Percentiles rank a stretch among this genome's conserved stretches.
Evolutionary conservation across 1,140 invertebrate species (phyloP).

Genomic region (Caenorhabditis briggsae): DNA sequence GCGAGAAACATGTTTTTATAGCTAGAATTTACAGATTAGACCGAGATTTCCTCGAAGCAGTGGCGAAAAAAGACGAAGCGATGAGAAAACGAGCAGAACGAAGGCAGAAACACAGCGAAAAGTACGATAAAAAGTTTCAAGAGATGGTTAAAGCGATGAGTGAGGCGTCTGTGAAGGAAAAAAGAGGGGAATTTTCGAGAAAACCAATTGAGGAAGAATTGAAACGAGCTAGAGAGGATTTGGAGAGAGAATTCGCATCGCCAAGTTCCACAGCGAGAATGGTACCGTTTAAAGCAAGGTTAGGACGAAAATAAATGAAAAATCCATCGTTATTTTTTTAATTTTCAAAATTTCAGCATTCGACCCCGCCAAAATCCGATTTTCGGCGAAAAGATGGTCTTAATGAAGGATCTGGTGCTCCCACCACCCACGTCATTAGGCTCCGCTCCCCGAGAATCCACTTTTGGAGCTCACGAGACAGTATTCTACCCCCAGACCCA

Average conservation of each 20-base stretch:
- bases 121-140: conserved; percentile 33
- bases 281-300: conserved; percentile 14
- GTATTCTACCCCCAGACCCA: conserved; percentile 6
- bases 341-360: too few species aligned
- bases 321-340: too few species aligned
- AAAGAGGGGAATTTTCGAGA: background rate
- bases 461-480: conserved; percentile 1
- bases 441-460: background rate
- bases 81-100: background rate
- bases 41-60: background rate
- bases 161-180: background rate
- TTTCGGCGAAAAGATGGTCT: conserved; percentile 5
- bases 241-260: conserved; percentile 29
- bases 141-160: conserved; percentile 9
- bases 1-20: too few species aligned
- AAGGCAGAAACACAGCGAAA: conserved; percentile 18
- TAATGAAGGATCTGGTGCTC: background rate
- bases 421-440: background rate
- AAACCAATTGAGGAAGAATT: conserved; percentile 1
- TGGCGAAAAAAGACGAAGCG: background rate
- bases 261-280: conserved; percentile 29
- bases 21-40: background rate
- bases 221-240: background rate
- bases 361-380: background rate
- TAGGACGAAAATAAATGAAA: too few species aligned